Evolutionary conservation across 2,797 vertebrate species (phyloP).

Genomic region (Paedocypris micromegethes): DNA sequence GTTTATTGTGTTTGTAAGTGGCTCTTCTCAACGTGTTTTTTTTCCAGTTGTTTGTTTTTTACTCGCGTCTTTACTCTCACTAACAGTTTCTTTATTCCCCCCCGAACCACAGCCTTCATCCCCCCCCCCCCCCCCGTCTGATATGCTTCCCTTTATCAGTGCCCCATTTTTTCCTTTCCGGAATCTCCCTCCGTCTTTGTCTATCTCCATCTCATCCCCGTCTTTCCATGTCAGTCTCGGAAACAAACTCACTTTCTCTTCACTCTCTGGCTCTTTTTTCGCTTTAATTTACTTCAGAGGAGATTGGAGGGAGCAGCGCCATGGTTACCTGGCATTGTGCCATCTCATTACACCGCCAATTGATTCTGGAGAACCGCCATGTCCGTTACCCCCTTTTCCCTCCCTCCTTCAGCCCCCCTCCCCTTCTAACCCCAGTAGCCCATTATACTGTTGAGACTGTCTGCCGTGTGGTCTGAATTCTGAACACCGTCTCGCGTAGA

Average conservation of each 20-base stretch:
- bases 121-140: conserved; percentile 44
- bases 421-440: conserved; percentile 60
- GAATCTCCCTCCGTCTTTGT: conserved; percentile 38
- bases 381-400: conserved; percentile 59
- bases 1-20: conserved; percentile 39
- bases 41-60: conserved; percentile 2
- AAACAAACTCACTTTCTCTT: conserved; percentile 45
- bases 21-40: background rate
- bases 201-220: conserved; percentile 43
- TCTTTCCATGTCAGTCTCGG: conserved; percentile 36
- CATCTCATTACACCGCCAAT: conserved; percentile 85
- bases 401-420: conserved; percentile 50
- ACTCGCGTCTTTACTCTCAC: background rate
- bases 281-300: conserved; percentile 74
- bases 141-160: conserved; percentile 25
- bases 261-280: conserved; percentile 52
- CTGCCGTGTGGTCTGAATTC: conserved; percentile 64
- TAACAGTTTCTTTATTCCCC: conserved; percentile 5
- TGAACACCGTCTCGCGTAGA: conserved; percentile 37
- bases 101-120: background rate
- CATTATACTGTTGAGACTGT: conserved; percentile 68
- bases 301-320: conserved; percentile 72
- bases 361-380: conserved; percentile 79
- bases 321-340: conserved; percentile 80
- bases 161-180: conserved; percentile 16